Base-by-base conservation (phyloP, 2,797 vertebrate species). In the Gobio occitaniae region DNA sequence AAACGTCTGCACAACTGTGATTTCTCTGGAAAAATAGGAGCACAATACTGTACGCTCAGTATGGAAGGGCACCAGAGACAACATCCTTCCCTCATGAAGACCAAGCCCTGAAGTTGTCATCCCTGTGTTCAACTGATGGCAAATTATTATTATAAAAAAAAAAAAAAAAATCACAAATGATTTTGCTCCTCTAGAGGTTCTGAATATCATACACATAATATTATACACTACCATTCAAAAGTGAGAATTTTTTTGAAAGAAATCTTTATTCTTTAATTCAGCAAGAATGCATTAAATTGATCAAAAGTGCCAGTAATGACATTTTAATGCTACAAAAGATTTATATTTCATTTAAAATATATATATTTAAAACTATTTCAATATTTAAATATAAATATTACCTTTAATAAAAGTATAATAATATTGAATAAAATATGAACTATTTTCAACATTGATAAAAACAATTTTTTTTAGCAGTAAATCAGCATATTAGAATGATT, bases 1-100 rank as follows among this genome's bases (percentile, higher is more conserved):
- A 81, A 63, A 56, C 44, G 69, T 75, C 76, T 68, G 78, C 52
- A n/a, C 41, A 78, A 84, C 47, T 72, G 78, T 15, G 81, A 87
- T 69, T 48, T 76, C 85, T 79, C 80, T 16, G 21, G 56, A 56
- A 44, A 83, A 47, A 59, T 41, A 10, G 17, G 25, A 69, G 47
- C 63, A 69, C 56, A 17, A 78, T 71, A 41, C 83, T 71, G 32
- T 68, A 61, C 16, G 44, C 44, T n/a, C 52, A 38, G 41, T 25
- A 61, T 16, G 41, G 41, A 71, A 56, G 9, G 17, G 36, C 36
- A 81, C 66, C 52, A 69, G 50, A 66, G 56, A 52, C 44, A 65
- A 83, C 47, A 50, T 59, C n/a, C n/a, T 48, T 77, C 41, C 65
- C 36, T 76, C 48, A 6, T n/a, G 36, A n/a, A 41, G n/a, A 56